Evolutionary conservation across 2,888 invertebrate species (phyloP), one percentile per base, ranked within the genome.

Genomic region (Archips xylosteana): DNA sequence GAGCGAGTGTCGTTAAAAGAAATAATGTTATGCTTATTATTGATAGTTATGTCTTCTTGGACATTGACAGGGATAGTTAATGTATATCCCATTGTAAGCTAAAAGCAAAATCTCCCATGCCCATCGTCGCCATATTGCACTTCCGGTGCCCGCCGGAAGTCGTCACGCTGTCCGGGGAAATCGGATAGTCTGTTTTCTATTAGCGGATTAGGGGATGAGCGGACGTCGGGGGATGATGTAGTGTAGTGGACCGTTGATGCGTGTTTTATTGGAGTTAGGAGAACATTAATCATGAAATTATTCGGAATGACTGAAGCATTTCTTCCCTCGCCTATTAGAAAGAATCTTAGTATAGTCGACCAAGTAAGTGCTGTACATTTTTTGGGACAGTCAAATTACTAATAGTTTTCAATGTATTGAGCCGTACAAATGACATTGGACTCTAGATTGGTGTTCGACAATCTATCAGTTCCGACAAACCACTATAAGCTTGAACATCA

Each of bases 111-210:
- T 76, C 75, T 75, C 75, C 75, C 76, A 75, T 71, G 70, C 60
- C 73, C 71, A 63, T 65, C 63, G 76, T 79, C 81, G 82, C 83
- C 83, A 87, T 89, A 85, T 83, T 85, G 82, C 75, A 85, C 85
- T 83, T 90, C 91, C 91, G 85, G 84, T 75, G 75, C 78, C 76
- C 76, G 80, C 89, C 90, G 92, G 92, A 92, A 87, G 89, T 88
- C 87, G 89, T 89, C 88, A 87, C 85, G 83, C 82, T 85, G 86
- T 86, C 85, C 87, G 85, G 76, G 81, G 92, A 90, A 88, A 92
- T 90, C 87, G 85, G 90, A 91, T 91, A 89, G 84, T 87, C 87
- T 86, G 89, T 87, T 89, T 91, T 92, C 92, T 92, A 92, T 93
- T 92, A 93, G 87, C 89, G 92, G 90, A 92, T 92, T 92, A 92